Conservation (phyloP, 2,797 vertebrate species). For the Leptatherina wallacei region DNA sequence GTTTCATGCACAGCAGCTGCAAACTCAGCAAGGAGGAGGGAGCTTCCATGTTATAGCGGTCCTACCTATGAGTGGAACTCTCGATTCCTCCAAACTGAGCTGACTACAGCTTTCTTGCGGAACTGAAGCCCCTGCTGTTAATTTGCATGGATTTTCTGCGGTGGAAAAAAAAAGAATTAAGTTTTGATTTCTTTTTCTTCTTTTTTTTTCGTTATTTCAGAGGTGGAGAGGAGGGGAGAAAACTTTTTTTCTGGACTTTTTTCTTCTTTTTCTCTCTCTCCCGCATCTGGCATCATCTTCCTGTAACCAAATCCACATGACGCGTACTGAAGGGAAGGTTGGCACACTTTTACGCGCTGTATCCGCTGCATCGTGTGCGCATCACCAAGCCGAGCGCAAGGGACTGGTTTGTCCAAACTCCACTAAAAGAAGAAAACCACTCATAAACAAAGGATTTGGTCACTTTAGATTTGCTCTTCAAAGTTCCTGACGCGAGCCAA, state of each 20-base stretch:
- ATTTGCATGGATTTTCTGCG: slow-evolving; percentile 7
- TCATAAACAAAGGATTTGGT: fast-evolving
- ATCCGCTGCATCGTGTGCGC: slow-evolving; percentile 40
- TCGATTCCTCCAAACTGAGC: background rate
- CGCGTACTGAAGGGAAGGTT: slow-evolving; percentile 34
- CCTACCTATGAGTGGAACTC: slow-evolving; percentile 22
- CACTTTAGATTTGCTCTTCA: fast-evolving
- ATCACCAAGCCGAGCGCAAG: slow-evolving; percentile 24
- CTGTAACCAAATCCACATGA: slow-evolving; percentile 12
- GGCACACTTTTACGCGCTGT: slow-evolving; percentile 45
- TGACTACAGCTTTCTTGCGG: background rate
- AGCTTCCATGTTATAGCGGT: slow-evolving; percentile 12
- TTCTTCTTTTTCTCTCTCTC: background rate
- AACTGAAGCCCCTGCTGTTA: background rate
- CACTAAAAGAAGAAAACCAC: slow-evolving; percentile 47
- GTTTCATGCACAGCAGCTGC: slow-evolving; percentile 27
- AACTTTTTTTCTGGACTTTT: background rate
- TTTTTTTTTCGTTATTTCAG: background rate
- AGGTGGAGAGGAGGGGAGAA: background rate
- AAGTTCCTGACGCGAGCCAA: background rate
- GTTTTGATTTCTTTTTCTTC: background rate
- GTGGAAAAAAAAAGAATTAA: background rate
- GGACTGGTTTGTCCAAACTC: slow-evolving; percentile 16
- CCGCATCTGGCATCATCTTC: background rate
- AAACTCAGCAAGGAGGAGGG: slow-evolving; percentile 47